Evolutionary conservation across 2,113 vertebrate genomes (phyloP).

Genomic region (Ifrita kowaldi): DNA sequence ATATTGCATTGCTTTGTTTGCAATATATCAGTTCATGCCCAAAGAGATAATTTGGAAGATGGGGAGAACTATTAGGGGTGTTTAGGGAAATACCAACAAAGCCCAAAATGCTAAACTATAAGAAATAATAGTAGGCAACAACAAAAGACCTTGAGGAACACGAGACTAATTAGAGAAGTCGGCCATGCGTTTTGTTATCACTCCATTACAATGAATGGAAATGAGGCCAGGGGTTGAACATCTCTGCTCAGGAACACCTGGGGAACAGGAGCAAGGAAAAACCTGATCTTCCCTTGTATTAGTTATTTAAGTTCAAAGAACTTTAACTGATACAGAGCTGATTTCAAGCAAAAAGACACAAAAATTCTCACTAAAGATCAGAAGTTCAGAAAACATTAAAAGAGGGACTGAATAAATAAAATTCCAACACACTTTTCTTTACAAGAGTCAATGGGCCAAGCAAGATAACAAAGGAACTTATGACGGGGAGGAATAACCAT

Average conservation of each 20-base stretch:
- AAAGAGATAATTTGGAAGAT: conserved; percentile 50
- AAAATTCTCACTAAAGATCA: background rate
- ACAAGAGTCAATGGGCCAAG: background rate
- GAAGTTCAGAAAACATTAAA: background rate
- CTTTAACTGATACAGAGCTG: background rate
- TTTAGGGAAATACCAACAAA: conserved; percentile 28
- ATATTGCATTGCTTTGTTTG: conserved; percentile 58
- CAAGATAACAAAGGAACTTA: background rate
- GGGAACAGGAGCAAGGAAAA: conserved; percentile 22
- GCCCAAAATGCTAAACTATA: background rate
- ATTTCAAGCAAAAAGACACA: background rate
- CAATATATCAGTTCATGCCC: conserved; percentile 50
- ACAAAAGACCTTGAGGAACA: conserved; percentile 50
- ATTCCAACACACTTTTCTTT: background rate
- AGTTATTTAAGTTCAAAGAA: conserved; percentile 45
- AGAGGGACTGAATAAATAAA: background rate
- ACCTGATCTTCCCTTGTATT: conserved; percentile 33
- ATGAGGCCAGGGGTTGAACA: conserved; percentile 38
- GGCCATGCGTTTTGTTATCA: conserved; percentile 61
- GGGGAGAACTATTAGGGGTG: background rate
- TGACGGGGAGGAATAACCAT: background rate
- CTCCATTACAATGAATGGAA: conserved; percentile 44
- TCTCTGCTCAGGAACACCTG: background rate
- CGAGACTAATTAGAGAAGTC: conserved; percentile 62
- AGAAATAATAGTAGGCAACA: background rate